These are phyloP conservation scores for Spodoptera frugiperda DNA, from an alignment of 1,140 invertebrate genomes.

Conservation along the genomic window DNA sequence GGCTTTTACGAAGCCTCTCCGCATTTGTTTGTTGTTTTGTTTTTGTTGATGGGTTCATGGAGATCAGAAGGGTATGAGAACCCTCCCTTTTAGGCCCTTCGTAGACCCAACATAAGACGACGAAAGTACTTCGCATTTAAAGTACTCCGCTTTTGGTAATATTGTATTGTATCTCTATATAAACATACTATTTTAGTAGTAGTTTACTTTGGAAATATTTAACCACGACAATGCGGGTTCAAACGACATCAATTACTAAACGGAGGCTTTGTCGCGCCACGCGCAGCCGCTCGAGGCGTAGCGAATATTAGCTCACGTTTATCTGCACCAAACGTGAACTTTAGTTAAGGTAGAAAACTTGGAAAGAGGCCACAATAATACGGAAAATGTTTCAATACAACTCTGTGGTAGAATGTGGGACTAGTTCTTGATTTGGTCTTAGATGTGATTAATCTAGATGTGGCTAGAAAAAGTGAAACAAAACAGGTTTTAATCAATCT, in stretches of 20 bases:
- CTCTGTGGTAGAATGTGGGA: background rate
- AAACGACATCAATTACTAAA: slow-evolving; percentile 7
- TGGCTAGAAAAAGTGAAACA: background rate
- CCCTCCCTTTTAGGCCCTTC: background rate
- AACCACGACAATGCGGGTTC: background rate
- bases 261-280: background rate
- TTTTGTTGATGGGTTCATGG: slow-evolving; percentile 32
- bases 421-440: background rate
- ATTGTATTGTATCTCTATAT: background rate
- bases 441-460: slow-evolving; percentile 6
- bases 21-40: slow-evolving; percentile 41
- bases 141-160: background rate
- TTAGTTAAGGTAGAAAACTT: background rate
- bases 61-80: slow-evolving; percentile 19
- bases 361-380: slow-evolving; percentile 12
- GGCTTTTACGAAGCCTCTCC: slow-evolving; percentile 31
- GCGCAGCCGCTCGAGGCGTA: background rate
- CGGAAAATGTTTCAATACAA: background rate
- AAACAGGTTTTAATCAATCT: slow-evolving; percentile 3
- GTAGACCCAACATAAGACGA: slow-evolving; percentile 6
- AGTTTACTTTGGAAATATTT: background rate
- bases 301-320: slow-evolving; percentile 15
- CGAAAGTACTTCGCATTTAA: slow-evolving; percentile 22
- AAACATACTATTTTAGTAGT: background rate
- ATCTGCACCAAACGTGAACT: background rate